Percentiles rank a stretch among this genome's conserved stretches.
Conservation (phyloP, 1,140 invertebrate genomes). For the Melipona quadrifasciata region DNA sequence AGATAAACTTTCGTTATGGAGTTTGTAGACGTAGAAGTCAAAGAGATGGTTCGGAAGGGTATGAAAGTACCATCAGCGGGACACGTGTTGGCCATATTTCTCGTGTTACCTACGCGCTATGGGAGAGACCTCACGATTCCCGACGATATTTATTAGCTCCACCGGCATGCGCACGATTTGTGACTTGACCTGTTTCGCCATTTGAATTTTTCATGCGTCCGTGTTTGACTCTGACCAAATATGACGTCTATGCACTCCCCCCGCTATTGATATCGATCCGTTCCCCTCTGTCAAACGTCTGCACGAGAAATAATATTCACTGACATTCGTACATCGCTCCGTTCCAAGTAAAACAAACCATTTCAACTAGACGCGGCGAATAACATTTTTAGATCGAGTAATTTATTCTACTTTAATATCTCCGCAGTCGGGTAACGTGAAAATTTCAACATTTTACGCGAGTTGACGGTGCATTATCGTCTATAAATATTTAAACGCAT, state of each 20-base stretch:
- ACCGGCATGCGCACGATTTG: background rate
- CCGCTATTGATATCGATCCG: background rate
- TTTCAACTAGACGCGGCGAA: too few relatives aligned
- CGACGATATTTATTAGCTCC: conserved; percentile 1
- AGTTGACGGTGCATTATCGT: too few relatives aligned
- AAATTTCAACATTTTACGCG: too few relatives aligned
- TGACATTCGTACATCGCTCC: background rate
- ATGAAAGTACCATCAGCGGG: conserved; percentile 2
- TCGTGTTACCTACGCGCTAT: background rate
- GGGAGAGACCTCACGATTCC: background rate
- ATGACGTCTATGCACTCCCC: background rate
- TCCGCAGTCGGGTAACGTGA: too few relatives aligned
- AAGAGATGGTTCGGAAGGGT: background rate
- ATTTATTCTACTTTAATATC: too few relatives aligned
- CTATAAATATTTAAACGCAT: too few relatives aligned
- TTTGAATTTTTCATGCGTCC: too few relatives aligned
- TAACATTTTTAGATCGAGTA: too few relatives aligned
- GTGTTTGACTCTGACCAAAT: background rate
- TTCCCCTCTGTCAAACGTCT: background rate
- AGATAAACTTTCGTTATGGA: background rate
- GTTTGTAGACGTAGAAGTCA: background rate
- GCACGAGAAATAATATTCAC: background rate
- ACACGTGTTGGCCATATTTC: conserved; percentile 23
- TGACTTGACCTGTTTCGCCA: background rate
- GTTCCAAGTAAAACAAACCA: too few relatives aligned